Evolutionary conservation across 1,140 invertebrate genomes (phyloP).

Genomic region (Hylaeus anthracinus): DNA sequence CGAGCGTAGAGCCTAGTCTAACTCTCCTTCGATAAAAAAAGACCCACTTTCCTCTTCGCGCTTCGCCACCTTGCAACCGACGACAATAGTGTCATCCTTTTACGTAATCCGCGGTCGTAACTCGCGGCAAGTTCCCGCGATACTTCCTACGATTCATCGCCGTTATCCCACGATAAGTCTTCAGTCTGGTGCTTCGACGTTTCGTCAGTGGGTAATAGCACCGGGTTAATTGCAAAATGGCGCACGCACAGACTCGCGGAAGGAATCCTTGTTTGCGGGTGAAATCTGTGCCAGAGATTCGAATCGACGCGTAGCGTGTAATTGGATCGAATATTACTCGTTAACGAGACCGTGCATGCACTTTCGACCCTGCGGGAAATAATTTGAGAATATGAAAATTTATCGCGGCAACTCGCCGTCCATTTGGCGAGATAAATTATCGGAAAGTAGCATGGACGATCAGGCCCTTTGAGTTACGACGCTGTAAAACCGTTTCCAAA

Average conservation of each 20-base stretch:
- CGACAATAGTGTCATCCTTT: neutral
- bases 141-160: slow-evolving; percentile 21
- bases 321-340: neutral
- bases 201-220: slow-evolving; percentile 9
- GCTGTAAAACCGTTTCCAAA: slow-evolving; percentile 10
- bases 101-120: slow-evolving; percentile 26
- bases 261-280: neutral
- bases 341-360: no score
- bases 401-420: neutral
- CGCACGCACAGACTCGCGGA: neutral
- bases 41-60: neutral
- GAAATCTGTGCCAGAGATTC: neutral
- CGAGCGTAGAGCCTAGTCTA: no score
- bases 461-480: neutral
- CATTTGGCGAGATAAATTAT: neutral
- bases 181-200: neutral
- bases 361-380: no score
- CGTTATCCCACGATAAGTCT: neutral
- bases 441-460: neutral
- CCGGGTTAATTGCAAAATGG: neutral
- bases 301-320: neutral
- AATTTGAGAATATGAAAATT: neutral
- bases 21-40: no score
- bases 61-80: neutral
- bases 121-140: slow-evolving; percentile 7